Conservation (phyloP, 2,797 vertebrate genomes). For the Protosalanx chinensis region DNA sequence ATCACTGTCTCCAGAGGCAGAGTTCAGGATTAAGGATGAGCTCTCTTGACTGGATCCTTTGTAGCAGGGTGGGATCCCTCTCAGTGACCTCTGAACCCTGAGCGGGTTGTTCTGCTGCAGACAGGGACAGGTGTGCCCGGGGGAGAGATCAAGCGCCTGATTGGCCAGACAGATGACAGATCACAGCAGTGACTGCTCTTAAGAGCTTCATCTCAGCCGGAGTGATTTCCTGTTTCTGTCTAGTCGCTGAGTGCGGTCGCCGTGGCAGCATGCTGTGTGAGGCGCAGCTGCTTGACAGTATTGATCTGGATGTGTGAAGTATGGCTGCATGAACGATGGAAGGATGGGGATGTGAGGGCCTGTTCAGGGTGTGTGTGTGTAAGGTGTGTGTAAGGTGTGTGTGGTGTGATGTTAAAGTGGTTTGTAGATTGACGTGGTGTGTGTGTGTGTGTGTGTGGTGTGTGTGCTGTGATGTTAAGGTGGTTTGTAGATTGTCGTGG, state of each 20-base stretch:
- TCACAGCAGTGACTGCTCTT: background rate
- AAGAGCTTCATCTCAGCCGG: background rate
- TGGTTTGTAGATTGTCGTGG: too few species aligned
- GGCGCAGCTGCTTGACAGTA: conserved; percentile 3
- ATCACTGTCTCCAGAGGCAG: background rate
- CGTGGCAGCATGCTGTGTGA: background rate
- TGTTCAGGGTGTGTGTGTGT: background rate
- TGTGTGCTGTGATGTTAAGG: too few species aligned
- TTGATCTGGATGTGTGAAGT: conserved; percentile 1
- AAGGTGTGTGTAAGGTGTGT: too few species aligned
- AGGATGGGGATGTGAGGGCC: background rate
- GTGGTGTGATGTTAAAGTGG: too few species aligned
- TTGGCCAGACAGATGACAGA: background rate
- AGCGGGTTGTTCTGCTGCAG: too few species aligned
- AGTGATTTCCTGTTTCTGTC: background rate
- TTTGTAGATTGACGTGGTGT: too few species aligned
- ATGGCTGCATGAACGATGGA: background rate
- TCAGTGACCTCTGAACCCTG: too few species aligned
- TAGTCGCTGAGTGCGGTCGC: too few species aligned
- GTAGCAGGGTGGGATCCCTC: too few species aligned
- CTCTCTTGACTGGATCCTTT: background rate
- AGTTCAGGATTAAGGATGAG: background rate
- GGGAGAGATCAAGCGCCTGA: background rate
- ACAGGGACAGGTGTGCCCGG: too few species aligned
- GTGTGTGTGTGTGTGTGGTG: too few species aligned